Percentiles rank a stretch among this genome's conserved stretches.
Evolutionary conservation across 2,797 vertebrate genomes (phyloP).

Genomic region (Arrhamphus sclerolepis): DNA sequence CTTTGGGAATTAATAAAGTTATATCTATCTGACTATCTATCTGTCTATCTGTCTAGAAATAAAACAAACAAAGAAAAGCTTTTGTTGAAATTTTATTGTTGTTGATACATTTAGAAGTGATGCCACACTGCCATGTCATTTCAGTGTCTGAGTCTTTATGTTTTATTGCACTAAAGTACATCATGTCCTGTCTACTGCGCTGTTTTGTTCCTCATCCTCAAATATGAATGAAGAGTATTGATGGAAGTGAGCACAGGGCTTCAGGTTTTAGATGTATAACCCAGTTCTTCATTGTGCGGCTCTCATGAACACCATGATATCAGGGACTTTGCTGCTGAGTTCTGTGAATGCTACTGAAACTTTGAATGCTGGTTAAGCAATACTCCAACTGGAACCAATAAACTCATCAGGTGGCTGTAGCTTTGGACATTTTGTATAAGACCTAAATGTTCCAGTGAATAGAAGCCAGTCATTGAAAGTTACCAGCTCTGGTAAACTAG

Average conservation of each 20-base stretch:
- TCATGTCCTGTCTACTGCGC: constrained; percentile 29
- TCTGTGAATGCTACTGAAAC: constrained; percentile 15
- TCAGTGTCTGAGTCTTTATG: constrained; percentile 44
- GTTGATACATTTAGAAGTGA: constrained; percentile 24
- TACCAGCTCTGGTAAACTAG: constrained; percentile 1
- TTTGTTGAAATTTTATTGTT: not conserved
- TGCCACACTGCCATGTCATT: too few relatives aligned
- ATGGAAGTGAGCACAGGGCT: constrained; percentile 11
- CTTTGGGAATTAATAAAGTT: too few relatives aligned
- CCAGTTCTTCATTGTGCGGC: constrained; percentile 3
- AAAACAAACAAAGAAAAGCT: not conserved
- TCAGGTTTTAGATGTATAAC: constrained; percentile 16
- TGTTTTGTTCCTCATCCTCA: constrained; percentile 32
- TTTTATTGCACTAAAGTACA: constrained; percentile 31
- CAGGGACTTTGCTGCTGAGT: constrained; percentile 11
- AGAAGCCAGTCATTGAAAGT: constrained; percentile 9
- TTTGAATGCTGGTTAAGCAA: constrained; percentile 43
- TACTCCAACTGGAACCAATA: constrained; percentile 22
- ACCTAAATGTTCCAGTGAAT: constrained; percentile 11
- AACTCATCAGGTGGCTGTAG: constrained; percentile 24
- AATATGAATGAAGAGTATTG: constrained; percentile 40
- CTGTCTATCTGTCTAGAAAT: too few relatives aligned
- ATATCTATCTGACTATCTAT: too few relatives aligned
- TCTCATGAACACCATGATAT: constrained; percentile 8
- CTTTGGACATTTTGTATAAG: constrained; percentile 22